Evolutionary conservation across 2,888 invertebrate genomes (phyloP).

Genomic region (Lydus trimaculatus): DNA sequence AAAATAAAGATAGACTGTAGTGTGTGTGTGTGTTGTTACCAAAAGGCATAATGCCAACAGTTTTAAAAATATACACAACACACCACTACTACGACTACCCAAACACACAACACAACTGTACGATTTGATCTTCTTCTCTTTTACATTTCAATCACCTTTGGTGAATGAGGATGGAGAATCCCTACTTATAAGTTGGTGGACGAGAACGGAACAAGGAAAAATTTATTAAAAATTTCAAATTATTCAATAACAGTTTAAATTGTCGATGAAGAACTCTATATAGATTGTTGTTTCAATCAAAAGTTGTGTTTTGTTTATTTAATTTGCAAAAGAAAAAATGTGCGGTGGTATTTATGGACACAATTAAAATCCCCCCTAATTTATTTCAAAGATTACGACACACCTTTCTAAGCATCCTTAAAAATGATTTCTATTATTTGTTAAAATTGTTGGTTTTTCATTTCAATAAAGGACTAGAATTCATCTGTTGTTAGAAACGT

Average conservation of each 20-base stretch:
- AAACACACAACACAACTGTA: no score
- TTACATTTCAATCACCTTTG: constrained; percentile 34
- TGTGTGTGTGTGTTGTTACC: background rate
- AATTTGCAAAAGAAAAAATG: background rate
- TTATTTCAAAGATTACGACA: background rate
- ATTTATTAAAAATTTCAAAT: constrained; percentile 24
- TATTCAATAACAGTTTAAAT: constrained; percentile 38
- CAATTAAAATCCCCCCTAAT: background rate
- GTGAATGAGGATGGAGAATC: constrained; percentile 35
- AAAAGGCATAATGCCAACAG: constrained; percentile 22
- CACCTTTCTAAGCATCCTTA: background rate
- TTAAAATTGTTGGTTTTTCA: background rate
- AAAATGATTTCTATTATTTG: background rate
- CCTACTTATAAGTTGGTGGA: background rate
- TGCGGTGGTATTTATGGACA: background rate
- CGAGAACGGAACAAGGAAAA: background rate
- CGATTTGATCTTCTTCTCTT: constrained; percentile 18
- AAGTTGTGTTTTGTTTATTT: background rate
- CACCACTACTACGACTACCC: constrained; percentile 10
- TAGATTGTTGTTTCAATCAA: background rate
- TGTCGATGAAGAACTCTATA: constrained; percentile 17
- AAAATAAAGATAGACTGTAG: background rate
- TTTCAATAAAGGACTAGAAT: background rate
- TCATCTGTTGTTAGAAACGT: background rate
- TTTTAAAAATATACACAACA: constrained; percentile 29